Evolutionary conservation across 2,113 vertebrate genomes (phyloP), one percentile per base, ranked within the genome.

Genomic region (Mormoops blainvillei): DNA sequence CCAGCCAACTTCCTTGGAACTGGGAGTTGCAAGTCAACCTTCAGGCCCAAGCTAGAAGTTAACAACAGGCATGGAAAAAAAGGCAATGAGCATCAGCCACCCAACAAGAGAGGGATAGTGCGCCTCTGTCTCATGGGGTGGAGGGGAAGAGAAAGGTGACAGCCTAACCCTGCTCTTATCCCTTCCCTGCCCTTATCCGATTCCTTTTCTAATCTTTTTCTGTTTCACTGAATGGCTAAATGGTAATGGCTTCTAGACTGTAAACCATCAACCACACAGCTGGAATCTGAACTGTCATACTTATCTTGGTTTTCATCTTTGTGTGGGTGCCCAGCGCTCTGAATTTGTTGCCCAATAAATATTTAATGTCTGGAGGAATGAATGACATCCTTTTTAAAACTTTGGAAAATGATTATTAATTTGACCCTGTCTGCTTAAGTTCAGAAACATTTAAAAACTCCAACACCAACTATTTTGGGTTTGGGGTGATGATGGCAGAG

Each of bases 371-470:
- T 54, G 20, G 68, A 84, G 20, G 91, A 71, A 91, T 67, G 83
- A 81, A 58, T 67, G 58, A 63, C 10, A 36, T 7, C 7, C 6
- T 86, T 54, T 78, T 77, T 65, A 48, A 24, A 90, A 84, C 52
- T 65, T 71, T 81, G 71, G 81, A 88, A 89, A 89, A 78, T 91
- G 38, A 74, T 61, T 94, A 83, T 89, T 85, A n/a, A 48, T 78
- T 90, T 0, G 6, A 16, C 15, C n/a, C 45, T 26, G 20, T 71
- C 61, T 86, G 28, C 71, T 74, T 71, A 71, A 93, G 28, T 58
- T 77, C 36, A 89, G 78, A 96, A 91, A 91, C 4, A 26, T 61
- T 65, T 45, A 67, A 89, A 94, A 93, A 91, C 52, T 86, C 41
- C 71, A 68, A 1, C 48, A 52, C 15, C 43, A 89, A 31, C 36